Evolutionary conservation across 2,113 vertebrate species (phyloP).

Genomic region (Pipa parva): DNA sequence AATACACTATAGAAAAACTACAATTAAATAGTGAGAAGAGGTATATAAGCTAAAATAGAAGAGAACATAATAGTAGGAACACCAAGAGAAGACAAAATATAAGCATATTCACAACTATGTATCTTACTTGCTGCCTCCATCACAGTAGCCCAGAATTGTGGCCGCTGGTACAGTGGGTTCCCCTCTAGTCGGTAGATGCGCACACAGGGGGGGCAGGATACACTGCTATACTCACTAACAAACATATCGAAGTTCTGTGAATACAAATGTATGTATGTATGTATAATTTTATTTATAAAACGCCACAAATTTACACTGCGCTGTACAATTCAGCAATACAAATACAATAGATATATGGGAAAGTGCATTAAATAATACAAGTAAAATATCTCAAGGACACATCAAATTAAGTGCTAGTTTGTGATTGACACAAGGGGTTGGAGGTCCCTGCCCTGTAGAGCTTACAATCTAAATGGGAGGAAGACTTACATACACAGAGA

Average conservation of each 20-base stretch:
- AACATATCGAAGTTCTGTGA: constrained; percentile 94
- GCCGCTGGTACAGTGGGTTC: constrained; percentile 79
- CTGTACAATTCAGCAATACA: too few relatives aligned
- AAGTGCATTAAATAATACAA: too few relatives aligned
- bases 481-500: too few relatives aligned
- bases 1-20: too few relatives aligned
- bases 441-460: too few relatives aligned
- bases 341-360: too few relatives aligned
- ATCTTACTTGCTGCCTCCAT: constrained; percentile 92
- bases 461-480: too few relatives aligned
- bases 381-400: too few relatives aligned
- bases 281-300: background rate
- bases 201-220: constrained; percentile 87
- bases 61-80: background rate
- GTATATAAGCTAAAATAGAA: background rate
- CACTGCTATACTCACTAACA: constrained; percentile 94
- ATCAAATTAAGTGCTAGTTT: too few relatives aligned
- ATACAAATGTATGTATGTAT: background rate
- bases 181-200: constrained; percentile 90
- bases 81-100: background rate
- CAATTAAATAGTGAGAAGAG: rapidly evolving
- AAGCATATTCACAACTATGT: background rate
- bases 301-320: too few relatives aligned
- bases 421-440: too few relatives aligned
- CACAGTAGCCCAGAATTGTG: constrained; percentile 96